Percentiles rank a stretch among this genome's conserved stretches.
phyloP scores from a whole-genome alignment of 2,888 invertebrate species.

The Dicroscelio sp. region DNA sequence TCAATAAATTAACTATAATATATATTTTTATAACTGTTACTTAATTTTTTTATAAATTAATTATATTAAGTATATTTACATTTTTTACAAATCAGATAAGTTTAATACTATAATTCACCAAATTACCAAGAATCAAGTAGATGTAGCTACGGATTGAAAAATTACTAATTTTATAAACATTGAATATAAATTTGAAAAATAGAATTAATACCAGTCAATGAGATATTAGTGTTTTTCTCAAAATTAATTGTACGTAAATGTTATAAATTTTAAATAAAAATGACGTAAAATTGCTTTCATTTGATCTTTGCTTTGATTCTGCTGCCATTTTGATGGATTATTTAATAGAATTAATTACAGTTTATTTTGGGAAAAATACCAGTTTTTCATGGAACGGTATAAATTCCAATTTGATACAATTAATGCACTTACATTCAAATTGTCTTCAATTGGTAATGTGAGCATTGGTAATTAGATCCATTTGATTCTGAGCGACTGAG shows the following conservation, averaged over 20 bases:
- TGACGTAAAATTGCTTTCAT: neutral
- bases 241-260: neutral
- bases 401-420: neutral
- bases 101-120: neutral
- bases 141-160: neutral
- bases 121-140: neutral
- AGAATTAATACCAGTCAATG: neutral
- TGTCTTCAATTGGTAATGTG: neutral
- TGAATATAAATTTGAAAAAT: neutral
- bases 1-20: neutral
- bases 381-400: neutral
- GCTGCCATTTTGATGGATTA: neutral
- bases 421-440: neutral
- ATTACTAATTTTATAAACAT: neutral
- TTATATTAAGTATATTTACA: neutral
- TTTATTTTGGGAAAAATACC: neutral
- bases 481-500: neutral
- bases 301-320: neutral
- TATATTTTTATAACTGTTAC: neutral
- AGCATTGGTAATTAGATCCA: neutral
- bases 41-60: too few relatives aligned
- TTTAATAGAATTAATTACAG: neutral
- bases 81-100: neutral
- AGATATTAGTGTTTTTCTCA: neutral
- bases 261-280: too few relatives aligned